Evolutionary conservation across 2,888 invertebrate genomes (phyloP), one percentile per base, ranked within the genome.

Genomic region (Chironomus tentans): DNA sequence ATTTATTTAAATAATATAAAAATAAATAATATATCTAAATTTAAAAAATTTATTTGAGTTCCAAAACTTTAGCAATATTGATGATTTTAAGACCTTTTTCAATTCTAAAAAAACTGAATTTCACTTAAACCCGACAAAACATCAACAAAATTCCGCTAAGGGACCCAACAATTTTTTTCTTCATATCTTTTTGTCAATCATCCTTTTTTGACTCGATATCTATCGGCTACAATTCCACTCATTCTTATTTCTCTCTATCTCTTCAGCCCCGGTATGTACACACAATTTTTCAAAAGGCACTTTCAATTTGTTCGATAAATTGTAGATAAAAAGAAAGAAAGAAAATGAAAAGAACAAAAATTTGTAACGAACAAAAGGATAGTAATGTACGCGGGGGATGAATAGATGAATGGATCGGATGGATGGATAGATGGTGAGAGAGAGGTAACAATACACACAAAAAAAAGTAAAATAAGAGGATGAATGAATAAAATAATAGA

Each of bases 221-320:
- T 38, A 38, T 38, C 38, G 38, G 10, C 38, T 38, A 38, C 2
- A 7, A 38, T 38, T 10, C 38, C 1, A 38, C 10, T 38, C 10
- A 38, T 7, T 38, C 38, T 38, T 12, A 13, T 65, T 65, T 65
- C 21, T 38, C 38, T 38, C 38, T 38, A 38, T 38, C 38, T 38
- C 10, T 38, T 38, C 38, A 38, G 7, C 10, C 10, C 38, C 38
- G 38, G 38, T 38, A 65, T 21, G 21, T 4, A 21, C 24, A 24
- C 65, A 65, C 3, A 65, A 38, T 28, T 5, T 28, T 28, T 28
- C 28, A 28, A 65, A 65, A 65, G 65, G 46, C 68, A 68, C 68
- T 68, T 68, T 68, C 68, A 68, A 68, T 68, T 68, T 68, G 68
- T 68, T 38, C 68, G 10, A 28, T 38, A 46, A 68, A 68, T 46